Percentiles rank a stretch among this genome's conserved stretches.
Conservation (phyloP, 2,797 vertebrate genomes). For the Microcaecilia unicolor region DNA sequence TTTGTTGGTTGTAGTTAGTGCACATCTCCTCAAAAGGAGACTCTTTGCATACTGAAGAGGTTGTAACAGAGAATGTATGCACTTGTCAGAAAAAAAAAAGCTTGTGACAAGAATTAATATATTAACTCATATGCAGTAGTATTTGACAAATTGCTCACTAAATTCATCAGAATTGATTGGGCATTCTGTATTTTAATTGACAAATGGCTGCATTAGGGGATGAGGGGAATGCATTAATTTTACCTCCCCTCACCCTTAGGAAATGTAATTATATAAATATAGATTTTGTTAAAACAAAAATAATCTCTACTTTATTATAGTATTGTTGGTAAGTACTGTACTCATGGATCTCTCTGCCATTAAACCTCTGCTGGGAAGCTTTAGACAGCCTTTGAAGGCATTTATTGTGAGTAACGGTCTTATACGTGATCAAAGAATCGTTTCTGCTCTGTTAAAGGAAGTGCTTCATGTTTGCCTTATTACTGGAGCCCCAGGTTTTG, state of each 20-base stretch:
- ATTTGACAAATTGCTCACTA: slow-evolving; percentile 70
- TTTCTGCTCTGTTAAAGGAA: slow-evolving; percentile 30
- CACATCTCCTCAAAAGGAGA: neutral
- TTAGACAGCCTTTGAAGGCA: slow-evolving; percentile 24
- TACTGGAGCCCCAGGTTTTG: slow-evolving; percentile 5
- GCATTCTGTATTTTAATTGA: slow-evolving; percentile 61
- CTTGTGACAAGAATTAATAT: slow-evolving; percentile 60
- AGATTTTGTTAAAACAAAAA: slow-evolving; percentile 65
- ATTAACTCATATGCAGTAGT: slow-evolving; percentile 59
- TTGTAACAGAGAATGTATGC: slow-evolving; percentile 21
- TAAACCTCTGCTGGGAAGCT: slow-evolving; percentile 32
- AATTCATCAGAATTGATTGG: slow-evolving; percentile 73
- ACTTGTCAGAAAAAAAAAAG: slow-evolving; percentile 40
- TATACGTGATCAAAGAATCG: slow-evolving; percentile 27
- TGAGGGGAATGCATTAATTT: slow-evolving; percentile 72
- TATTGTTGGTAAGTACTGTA: slow-evolving; percentile 42
- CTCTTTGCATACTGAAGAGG: slow-evolving; percentile 11
- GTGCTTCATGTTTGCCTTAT: slow-evolving; percentile 12
- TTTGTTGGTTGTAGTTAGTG: too few species aligned
- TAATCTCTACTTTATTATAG: slow-evolving; percentile 37
- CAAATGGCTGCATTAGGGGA: slow-evolving; percentile 67
- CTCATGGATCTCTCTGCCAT: slow-evolving; percentile 34
- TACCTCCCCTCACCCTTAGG: slow-evolving; percentile 56
- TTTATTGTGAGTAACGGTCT: slow-evolving; percentile 26
- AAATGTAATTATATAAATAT: slow-evolving; percentile 69